These are phyloP conservation scores for Falco concolor DNA, from an alignment of 2,797 vertebrate genomes.

Conservation along the genomic window DNA sequence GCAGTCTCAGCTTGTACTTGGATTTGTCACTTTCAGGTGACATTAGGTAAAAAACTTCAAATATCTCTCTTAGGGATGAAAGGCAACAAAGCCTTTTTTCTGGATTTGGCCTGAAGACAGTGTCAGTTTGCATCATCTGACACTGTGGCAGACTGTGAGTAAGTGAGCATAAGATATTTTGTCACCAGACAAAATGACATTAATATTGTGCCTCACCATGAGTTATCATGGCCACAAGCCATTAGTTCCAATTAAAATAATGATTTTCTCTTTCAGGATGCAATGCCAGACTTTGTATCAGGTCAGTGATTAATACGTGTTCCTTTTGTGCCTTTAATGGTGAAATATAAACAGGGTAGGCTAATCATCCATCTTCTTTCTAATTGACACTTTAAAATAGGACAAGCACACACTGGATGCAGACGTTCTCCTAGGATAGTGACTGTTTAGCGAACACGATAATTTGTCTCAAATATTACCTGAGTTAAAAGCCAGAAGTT, in stretches of 20 bases:
- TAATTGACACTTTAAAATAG: slow-evolving; percentile 10
- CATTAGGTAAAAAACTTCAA: not conserved
- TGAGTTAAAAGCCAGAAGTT: not conserved
- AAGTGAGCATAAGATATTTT: slow-evolving; percentile 31
- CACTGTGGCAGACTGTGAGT: not conserved
- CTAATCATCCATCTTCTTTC: slow-evolving; percentile 40
- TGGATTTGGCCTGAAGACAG: slow-evolving; percentile 15
- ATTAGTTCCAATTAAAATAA: slow-evolving; percentile 70
- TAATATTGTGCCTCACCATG: slow-evolving; percentile 53
- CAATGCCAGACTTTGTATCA: slow-evolving; percentile 23
- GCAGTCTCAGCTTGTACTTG: not conserved
- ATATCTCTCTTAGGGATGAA: not conserved
- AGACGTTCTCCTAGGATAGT: not conserved
- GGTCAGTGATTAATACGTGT: slow-evolving; percentile 46
- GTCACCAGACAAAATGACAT: slow-evolving; percentile 47
- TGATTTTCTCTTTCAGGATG: slow-evolving; percentile 55
- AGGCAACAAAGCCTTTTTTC: not conserved
- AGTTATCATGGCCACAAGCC: slow-evolving; percentile 55
- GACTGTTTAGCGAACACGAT: not conserved
- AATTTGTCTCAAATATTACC: not conserved
- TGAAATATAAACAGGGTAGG: slow-evolving; percentile 49
- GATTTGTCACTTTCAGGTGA: slow-evolving; percentile 36
- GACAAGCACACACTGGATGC: not conserved
- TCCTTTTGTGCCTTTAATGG: slow-evolving; percentile 45
- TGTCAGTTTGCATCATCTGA: not conserved